phyloP scores from a whole-genome alignment of 2,888 invertebrate species.

The Latheticus oryzae region DNA sequence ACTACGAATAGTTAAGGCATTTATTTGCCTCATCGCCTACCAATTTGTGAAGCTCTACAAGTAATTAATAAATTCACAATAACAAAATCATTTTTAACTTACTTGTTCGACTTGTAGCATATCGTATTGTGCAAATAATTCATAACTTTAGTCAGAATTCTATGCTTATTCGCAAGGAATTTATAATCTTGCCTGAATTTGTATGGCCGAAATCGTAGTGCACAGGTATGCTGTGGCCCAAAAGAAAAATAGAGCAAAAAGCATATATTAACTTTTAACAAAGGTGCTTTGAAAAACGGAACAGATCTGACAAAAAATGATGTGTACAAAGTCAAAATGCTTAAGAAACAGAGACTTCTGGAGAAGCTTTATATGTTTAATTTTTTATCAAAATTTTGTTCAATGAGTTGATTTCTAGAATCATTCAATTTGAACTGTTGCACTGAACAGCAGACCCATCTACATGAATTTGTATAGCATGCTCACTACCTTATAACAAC shows the following conservation, averaged over 20 bases:
- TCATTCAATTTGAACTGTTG: slow-evolving; percentile 9
- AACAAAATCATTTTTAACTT: slow-evolving; percentile 17
- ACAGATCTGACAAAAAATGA: too few relatives aligned
- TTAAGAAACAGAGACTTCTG: slow-evolving; percentile 4
- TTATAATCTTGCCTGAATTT: slow-evolving; percentile 25
- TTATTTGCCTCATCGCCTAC: slow-evolving; percentile 24
- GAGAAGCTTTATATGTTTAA: slow-evolving; percentile 7
- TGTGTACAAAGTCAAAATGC: slow-evolving; percentile 1
- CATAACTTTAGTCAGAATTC: too few relatives aligned
- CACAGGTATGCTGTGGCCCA: slow-evolving; percentile 25
- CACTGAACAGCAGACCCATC: not conserved
- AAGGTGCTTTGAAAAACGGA: too few relatives aligned
- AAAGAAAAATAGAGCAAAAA: slow-evolving; percentile 18
- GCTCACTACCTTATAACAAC: too few relatives aligned
- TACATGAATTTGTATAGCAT: too few relatives aligned
- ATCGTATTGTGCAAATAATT: too few relatives aligned
- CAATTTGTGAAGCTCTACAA: slow-evolving; percentile 24
- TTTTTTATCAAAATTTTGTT: slow-evolving; percentile 12
- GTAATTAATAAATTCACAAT: slow-evolving; percentile 20
- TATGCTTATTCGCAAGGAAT: slow-evolving; percentile 20
- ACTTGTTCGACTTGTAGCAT: slow-evolving; percentile 22
- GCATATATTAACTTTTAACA: too few relatives aligned
- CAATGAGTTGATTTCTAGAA: slow-evolving; percentile 4
- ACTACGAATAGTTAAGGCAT: slow-evolving; percentile 26
- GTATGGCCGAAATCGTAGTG: slow-evolving; percentile 25